These are phyloP conservation scores for human (Homo sapiens) DNA, from an alignment of 2,113 vertebrate species.

Conservation along the genomic window GRCh38 chr6:116478501-116479000, in stretches of 20 bases:
- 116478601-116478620: neutral
- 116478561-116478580: neutral
- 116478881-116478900: neutral
- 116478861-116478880: neutral
- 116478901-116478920: neutral
- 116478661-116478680: neutral
- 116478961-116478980: neutral
- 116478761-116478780: neutral
- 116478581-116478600: neutral
- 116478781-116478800: neutral
- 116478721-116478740: too few species aligned
- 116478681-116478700: neutral
- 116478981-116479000: neutral
- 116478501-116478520: neutral
- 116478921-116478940: neutral
- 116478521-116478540: neutral
- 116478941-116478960: neutral
- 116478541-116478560: neutral
- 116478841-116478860: neutral
- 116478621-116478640: neutral
- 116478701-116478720: neutral
- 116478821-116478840: neutral
- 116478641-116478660: neutral
- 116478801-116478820: neutral
- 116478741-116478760: neutral